Conservation (phyloP, 2,888 invertebrate genomes). For the Argyresthia goedartella region DNA sequence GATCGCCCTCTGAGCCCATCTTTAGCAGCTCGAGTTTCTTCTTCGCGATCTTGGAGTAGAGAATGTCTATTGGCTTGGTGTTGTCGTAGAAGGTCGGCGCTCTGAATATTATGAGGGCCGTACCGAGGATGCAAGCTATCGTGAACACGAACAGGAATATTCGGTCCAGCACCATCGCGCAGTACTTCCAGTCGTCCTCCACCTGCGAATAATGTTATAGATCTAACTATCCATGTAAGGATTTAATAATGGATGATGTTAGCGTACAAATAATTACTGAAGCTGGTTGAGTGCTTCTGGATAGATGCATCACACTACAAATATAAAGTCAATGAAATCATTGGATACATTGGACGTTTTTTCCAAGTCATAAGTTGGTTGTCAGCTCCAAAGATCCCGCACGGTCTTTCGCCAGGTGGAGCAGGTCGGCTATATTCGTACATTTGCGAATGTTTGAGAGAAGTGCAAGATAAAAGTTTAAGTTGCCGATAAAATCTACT, state of each 20-base stretch:
- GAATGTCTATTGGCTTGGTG: constrained; percentile 89
- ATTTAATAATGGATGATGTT: no score
- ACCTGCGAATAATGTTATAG: constrained; percentile 70
- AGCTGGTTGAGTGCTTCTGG: neutral
- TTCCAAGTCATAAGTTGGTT: no score
- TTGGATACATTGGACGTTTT: no score
- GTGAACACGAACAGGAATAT: constrained; percentile 97
- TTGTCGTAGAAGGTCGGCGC: constrained; percentile 94
- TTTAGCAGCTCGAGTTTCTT: constrained; percentile 89
- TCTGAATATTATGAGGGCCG: constrained; percentile 87
- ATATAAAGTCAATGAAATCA: no score
- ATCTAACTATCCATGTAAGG: no score
- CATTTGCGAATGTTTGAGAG: no score
- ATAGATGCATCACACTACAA: neutral
- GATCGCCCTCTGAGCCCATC: constrained; percentile 83
- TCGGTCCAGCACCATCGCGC: constrained; percentile 95
- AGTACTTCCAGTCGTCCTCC: constrained; percentile 98
- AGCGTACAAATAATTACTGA: no score
- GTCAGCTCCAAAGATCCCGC: no score
- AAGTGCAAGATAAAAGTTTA: no score
- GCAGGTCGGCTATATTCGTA: no score
- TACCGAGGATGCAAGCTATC: constrained; percentile 92
- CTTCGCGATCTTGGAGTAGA: constrained; percentile 92
- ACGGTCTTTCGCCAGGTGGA: no score
- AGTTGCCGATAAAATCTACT: constrained; percentile 66